A percentile compares a stretch with the other conserved stretches of the same genome.
Conservation (phyloP, 2,888 invertebrate genomes). For the Drosophila bunnanda region DNA sequence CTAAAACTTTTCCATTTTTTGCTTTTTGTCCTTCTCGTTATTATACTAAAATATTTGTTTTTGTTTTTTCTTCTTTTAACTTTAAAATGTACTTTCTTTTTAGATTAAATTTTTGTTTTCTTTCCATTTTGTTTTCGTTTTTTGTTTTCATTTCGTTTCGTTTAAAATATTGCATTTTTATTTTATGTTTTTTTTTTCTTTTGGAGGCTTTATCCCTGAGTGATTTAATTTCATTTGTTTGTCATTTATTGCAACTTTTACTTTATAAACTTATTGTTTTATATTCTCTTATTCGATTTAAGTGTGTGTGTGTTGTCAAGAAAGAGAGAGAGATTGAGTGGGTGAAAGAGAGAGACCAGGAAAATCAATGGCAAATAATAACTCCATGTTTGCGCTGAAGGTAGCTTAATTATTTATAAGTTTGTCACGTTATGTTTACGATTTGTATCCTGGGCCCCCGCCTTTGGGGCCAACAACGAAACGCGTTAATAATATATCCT, state of each 20-base stretch:
- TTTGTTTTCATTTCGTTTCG: slow-evolving; percentile 56
- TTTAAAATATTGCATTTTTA: slow-evolving; percentile 78
- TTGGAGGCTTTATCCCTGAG: slow-evolving; percentile 85
- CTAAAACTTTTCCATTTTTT: slow-evolving; percentile 62
- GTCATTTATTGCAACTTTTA: slow-evolving; percentile 80
- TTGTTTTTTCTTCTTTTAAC: slow-evolving; percentile 34
- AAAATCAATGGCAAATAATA: slow-evolving; percentile 50
- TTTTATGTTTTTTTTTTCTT: slow-evolving; percentile 69
- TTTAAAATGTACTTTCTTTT: slow-evolving; percentile 70
- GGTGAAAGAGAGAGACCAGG: slow-evolving; percentile 34
- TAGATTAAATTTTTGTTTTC: slow-evolving; percentile 68
- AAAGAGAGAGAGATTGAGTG: slow-evolving; percentile 38
- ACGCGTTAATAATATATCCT: slow-evolving; percentile 49
- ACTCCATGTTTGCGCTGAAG: slow-evolving; percentile 52
- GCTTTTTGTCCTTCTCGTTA: slow-evolving; percentile 39
- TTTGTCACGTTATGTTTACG: slow-evolving; percentile 37
- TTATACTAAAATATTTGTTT: slow-evolving; percentile 73
- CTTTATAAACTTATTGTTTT: slow-evolving; percentile 80
- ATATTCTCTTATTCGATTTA: slow-evolving; percentile 70
- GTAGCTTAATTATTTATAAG: slow-evolving; percentile 67
- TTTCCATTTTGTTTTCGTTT: slow-evolving; percentile 74
- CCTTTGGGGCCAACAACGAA: slow-evolving; percentile 15
- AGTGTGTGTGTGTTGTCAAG: slow-evolving; percentile 54
- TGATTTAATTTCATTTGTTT: slow-evolving; percentile 82
- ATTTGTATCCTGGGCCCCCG: slow-evolving; percentile 16